Evolutionary conservation across 2,888 invertebrate genomes (phyloP).

Genomic region (Dyspetes luteomarginatus): DNA sequence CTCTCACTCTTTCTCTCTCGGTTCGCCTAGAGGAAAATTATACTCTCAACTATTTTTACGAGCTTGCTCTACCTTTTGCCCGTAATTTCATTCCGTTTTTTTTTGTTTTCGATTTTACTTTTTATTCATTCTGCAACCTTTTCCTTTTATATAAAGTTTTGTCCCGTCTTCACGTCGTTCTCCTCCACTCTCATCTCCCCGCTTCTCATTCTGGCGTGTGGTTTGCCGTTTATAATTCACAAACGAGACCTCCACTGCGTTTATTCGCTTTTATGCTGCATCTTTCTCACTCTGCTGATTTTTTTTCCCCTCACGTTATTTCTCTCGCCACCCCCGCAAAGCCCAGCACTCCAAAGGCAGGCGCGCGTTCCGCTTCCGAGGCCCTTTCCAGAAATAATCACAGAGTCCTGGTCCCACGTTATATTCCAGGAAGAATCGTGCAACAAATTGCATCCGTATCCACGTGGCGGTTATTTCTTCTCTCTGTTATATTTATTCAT

Average conservation of each 20-base stretch:
- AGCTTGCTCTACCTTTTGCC: slow-evolving; percentile 50
- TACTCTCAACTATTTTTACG: slow-evolving; percentile 60
- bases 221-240: slow-evolving; percentile 57
- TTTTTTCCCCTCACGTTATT: slow-evolving; percentile 63
- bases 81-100: neutral
- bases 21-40: slow-evolving; percentile 61
- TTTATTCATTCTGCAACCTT: slow-evolving; percentile 67
- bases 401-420: slow-evolving; percentile 66
- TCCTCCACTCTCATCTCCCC: slow-evolving; percentile 16
- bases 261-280: slow-evolving; percentile 53
- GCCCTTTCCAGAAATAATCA: slow-evolving; percentile 69
- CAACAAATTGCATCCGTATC: slow-evolving; percentile 69
- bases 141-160: slow-evolving; percentile 60
- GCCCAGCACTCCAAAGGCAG: slow-evolving; percentile 12
- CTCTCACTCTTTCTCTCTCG: slow-evolving; percentile 56
- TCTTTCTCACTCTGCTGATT: slow-evolving; percentile 54
- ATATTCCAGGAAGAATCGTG: slow-evolving; percentile 71
- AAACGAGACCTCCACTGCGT: slow-evolving; percentile 58
- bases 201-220: slow-evolving; percentile 28
- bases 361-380: slow-evolving; percentile 45
- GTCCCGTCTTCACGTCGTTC: slow-evolving; percentile 4
- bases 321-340: slow-evolving; percentile 45
- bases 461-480: slow-evolving; percentile 37
- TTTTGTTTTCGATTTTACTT: slow-evolving; percentile 32
- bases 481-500: slow-evolving; percentile 1